Base-by-base conservation (phyloP, 2,113 vertebrate genomes). In the Tragelaphus strepsiceros region DNA sequence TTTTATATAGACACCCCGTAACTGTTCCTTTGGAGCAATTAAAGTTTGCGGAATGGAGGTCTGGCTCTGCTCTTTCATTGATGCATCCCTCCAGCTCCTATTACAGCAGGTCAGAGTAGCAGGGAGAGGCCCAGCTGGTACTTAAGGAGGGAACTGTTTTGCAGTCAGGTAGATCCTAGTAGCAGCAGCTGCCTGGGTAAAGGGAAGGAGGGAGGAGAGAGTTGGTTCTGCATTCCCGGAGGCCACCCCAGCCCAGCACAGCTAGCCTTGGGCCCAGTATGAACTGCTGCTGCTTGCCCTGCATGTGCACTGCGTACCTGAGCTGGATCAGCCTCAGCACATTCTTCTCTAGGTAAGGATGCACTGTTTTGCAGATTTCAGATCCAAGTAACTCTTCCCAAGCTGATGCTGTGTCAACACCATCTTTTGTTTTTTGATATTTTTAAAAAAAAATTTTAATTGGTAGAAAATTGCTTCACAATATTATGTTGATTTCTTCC, bases 11-110 rank as follows among this genome's bases (percentile, higher is more conserved):
- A 92, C 7, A 24, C 4, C 81, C 16, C 24, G 24, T 90, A 96
- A 96, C 89, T 19, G 3, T 16, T 96, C 58, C 94, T 91, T 87
- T 59, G 94, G 67, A 97, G 62, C 86, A 88, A 97, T 96, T 93
- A 74, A 89, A 91, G 81, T 94, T 84, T 91, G 71, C 15, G 0
- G 86, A 64, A 91, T 35, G 39, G 91, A 89, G 88, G 62, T 62
- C 43, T 24, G 39, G 82, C 74, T 64, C 91, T n/a, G 77, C 28
- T 86, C 3, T 85, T 56, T 83, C 64, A 96, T 93, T 83, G 67
- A 74, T 61, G 56, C n/a, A 9, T 58, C 56, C 43, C 43, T 81
- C 32, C 61, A 83, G 49, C 56, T 96, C 58, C 43, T 90, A 3
- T 71, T n/a, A 91, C 1, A 92, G 14, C 35, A 8, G 19, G 22